These are phyloP conservation scores for Synodontis membranacea DNA, from an alignment of 2,113 vertebrate genomes.

Conservation along the genomic window DNA sequence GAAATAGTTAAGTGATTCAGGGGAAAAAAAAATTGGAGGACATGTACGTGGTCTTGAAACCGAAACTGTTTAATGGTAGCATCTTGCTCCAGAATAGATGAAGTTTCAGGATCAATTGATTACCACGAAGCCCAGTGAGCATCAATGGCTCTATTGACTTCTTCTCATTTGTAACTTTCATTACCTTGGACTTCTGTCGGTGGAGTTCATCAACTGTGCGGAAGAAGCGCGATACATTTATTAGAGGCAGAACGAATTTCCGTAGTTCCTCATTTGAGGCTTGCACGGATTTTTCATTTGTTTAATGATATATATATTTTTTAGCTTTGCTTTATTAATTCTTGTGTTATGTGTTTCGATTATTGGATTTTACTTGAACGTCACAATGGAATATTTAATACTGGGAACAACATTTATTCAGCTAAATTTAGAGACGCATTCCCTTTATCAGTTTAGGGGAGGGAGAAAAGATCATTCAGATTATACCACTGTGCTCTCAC, in stretches of 20 bases:
- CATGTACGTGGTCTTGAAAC: constrained; percentile 45
- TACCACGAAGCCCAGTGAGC: constrained; percentile 66
- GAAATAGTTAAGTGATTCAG: constrained; percentile 33
- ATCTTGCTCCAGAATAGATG: constrained; percentile 72
- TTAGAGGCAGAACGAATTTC: constrained; percentile 54
- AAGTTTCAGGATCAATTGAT: constrained; percentile 78
- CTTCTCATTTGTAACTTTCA: constrained; percentile 78
- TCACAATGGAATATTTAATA: not conserved
- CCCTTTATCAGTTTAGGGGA: not conserved
- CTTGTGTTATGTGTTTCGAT: not conserved
- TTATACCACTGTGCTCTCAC: not conserved
- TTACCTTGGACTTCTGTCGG: constrained; percentile 66
- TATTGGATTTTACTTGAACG: constrained; percentile 22
- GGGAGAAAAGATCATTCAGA: not conserved
- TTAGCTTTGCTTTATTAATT: constrained; percentile 14
- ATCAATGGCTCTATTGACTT: constrained; percentile 72
- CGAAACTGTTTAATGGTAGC: constrained; percentile 69
- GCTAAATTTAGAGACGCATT: not conserved
- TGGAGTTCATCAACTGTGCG: constrained; percentile 65
- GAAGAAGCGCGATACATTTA: constrained; percentile 55
- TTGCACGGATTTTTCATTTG: not conserved
- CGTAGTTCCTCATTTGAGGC: constrained; percentile 5
- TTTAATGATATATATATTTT: not conserved
- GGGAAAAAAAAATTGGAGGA: constrained; percentile 51
- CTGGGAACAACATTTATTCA: not conserved